phyloP scores from a whole-genome alignment of 2,113 vertebrate species.

The Proterorhinus semilunaris region DNA sequence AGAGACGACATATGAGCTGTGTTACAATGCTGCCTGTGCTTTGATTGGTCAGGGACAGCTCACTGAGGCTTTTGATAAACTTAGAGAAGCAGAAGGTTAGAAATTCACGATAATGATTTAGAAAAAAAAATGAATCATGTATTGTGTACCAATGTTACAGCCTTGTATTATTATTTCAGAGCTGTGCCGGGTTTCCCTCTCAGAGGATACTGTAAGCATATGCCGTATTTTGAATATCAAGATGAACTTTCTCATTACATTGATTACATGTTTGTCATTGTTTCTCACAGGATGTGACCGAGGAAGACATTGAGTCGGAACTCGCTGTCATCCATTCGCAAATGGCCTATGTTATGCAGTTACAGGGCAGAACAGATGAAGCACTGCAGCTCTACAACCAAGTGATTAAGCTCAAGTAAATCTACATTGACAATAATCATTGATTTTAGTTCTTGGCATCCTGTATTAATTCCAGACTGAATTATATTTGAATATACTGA shows the following conservation, averaged over 20 bases:
- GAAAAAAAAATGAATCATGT: too few relatives aligned
- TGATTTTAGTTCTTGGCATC: background rate
- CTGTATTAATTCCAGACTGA: background rate
- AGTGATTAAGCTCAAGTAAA: constrained; percentile 97
- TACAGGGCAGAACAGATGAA: constrained; percentile 89
- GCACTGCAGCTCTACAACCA: constrained; percentile 98
- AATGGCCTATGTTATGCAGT: constrained; percentile 95
- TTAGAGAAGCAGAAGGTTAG: constrained; percentile 91
- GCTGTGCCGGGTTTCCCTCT: constrained; percentile 86
- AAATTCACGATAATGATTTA: background rate
- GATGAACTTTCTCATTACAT: background rate
- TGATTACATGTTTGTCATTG: background rate
- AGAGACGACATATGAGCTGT: constrained; percentile 92
- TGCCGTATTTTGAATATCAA: background rate
- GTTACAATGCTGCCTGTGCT: constrained; percentile 91
- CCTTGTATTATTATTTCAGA: constrained; percentile 73
- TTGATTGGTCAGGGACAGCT: constrained; percentile 90
- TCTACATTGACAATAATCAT: background rate
- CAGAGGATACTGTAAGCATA: constrained; percentile 92
- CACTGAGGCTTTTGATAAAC: constrained; percentile 85
- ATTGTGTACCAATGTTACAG: background rate
- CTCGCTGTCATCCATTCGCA: constrained; percentile 97
- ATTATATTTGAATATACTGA: background rate
- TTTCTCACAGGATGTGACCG: constrained; percentile 86
- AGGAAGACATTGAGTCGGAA: constrained; percentile 93